phyloP scores from a whole-genome alignment of 2,888 invertebrate species.

The Tuberolachnus salignus region DNA sequence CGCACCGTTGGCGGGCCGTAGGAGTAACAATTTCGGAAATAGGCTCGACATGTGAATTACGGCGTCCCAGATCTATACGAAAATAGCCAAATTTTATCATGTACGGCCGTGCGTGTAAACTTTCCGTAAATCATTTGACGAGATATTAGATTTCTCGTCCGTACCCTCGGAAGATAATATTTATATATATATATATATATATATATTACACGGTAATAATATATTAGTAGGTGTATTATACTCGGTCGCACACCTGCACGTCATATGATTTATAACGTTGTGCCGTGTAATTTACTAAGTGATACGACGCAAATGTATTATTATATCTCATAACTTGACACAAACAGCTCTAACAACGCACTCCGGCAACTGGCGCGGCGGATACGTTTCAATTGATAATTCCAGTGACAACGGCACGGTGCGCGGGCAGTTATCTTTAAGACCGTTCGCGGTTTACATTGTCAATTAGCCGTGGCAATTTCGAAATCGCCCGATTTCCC shows the following conservation, averaged over 20 bases:
- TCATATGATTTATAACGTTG: constrained; percentile 37
- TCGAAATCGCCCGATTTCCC: too few relatives aligned
- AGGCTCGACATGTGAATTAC: too few relatives aligned
- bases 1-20: too few relatives aligned
- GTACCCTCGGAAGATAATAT: not conserved
- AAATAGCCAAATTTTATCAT: not conserved
- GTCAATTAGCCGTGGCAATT: too few relatives aligned
- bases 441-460: too few relatives aligned
- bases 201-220: constrained; percentile 10
- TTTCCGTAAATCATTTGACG: constrained; percentile 24
- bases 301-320: constrained; percentile 24
- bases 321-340: constrained; percentile 26
- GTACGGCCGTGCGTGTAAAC: not conserved
- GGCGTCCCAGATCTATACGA: too few relatives aligned
- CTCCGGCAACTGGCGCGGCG: too few relatives aligned
- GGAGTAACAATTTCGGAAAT: too few relatives aligned
- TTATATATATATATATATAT: constrained; percentile 4
- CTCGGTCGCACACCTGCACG: constrained; percentile 8
- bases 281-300: constrained; percentile 22
- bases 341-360: not conserved
- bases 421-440: too few relatives aligned
- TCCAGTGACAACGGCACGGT: too few relatives aligned
- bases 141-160: constrained; percentile 15
- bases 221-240: too few relatives aligned
- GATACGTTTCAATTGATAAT: too few relatives aligned